These are phyloP conservation scores for Diadema setosum DNA, from an alignment of 35 echinoderm and acorn worm species.

Conservation along the genomic window DNA sequence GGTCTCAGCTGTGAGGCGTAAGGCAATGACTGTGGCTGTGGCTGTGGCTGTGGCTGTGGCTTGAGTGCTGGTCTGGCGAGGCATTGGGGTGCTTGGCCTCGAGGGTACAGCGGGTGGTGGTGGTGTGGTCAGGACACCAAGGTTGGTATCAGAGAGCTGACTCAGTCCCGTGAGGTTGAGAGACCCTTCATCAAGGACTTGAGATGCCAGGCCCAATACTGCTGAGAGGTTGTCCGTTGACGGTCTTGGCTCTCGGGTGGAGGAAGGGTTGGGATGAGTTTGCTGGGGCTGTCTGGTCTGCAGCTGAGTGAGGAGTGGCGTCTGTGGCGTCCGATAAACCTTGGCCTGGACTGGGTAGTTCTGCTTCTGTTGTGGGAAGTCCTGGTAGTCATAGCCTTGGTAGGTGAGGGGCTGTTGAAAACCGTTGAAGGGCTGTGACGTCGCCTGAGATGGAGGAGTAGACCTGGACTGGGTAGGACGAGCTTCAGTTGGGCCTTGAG, in stretches of 20 bases:
- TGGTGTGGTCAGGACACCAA: neutral
- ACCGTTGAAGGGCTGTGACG: neutral
- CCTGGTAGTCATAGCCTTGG: neutral
- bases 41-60: neutral
- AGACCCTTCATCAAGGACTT: neutral
- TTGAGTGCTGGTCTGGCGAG: neutral
- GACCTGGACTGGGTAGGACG: neutral
- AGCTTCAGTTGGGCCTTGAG: neutral
- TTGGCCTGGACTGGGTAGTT: neutral
- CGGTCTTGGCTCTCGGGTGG: no score
- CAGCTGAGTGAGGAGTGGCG: no score
- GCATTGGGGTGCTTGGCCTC: neutral
- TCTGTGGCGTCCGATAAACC: neutral
- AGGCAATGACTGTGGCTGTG: no score
- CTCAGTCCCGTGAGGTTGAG: neutral
- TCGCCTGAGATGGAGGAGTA: neutral
- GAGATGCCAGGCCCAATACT: neutral
- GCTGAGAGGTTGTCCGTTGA: neutral
- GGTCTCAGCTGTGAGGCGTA: no score
- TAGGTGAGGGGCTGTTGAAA: neutral
- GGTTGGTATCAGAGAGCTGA: neutral
- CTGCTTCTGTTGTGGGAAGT: neutral
- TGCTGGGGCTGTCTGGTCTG: no score
- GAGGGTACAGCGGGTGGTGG: neutral
- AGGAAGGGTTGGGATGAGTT: no score